phyloP scores from a whole-genome alignment of 2,113 vertebrate genomes.

The Epinephelus cyanopodus region DNA sequence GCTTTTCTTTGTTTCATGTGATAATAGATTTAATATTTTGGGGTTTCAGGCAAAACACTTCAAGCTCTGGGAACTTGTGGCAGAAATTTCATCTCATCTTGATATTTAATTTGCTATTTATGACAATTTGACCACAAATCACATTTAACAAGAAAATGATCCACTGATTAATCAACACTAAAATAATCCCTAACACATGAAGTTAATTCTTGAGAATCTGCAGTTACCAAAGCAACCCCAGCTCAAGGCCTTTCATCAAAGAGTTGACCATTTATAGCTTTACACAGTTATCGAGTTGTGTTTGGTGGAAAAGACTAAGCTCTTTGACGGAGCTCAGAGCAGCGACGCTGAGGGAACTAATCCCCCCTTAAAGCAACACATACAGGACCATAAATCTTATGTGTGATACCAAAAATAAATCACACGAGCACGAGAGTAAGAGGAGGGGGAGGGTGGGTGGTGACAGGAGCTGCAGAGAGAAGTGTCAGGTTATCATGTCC shows the following conservation, averaged over 20 bases:
- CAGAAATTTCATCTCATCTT: neutral
- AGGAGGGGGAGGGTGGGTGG: no score
- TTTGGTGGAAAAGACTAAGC: neutral
- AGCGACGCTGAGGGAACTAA: neutral
- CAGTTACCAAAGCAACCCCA: neutral
- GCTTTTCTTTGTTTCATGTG: neutral
- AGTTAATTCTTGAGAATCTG: neutral
- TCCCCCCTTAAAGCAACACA: neutral
- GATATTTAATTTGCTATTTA: no score
- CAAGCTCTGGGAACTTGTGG: neutral
- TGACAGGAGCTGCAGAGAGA: neutral
- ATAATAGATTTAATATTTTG: no score
- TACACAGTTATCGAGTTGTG: neutral
- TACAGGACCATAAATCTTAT: neutral
- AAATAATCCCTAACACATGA: neutral
- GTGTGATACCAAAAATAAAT: conserved; percentile 11
- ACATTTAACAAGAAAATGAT: neutral
- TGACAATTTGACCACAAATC: neutral
- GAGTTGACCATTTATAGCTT: neutral
- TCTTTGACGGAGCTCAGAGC: neutral
- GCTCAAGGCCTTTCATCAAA: neutral
- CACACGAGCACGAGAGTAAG: neutral
- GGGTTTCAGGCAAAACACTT: no score
- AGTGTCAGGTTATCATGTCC: neutral
- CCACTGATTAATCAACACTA: no score